These are phyloP conservation scores for Brachyalestes nurse DNA, from an alignment of 2,797 vertebrate genomes.

Conservation along the genomic window DNA sequence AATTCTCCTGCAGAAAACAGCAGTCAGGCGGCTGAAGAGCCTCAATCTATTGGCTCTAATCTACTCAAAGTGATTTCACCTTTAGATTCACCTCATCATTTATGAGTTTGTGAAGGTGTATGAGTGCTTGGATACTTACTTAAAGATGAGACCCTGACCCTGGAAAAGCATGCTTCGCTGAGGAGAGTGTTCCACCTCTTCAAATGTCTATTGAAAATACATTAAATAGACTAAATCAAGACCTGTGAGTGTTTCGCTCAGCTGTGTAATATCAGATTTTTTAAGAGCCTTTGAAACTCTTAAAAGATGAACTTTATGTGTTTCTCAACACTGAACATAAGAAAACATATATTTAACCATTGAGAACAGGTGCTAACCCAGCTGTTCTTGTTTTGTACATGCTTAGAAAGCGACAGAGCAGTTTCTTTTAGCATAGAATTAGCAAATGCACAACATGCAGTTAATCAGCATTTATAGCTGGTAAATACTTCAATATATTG, in stretches of 20 bases:
- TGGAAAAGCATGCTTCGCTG: background rate
- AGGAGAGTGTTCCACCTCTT: background rate
- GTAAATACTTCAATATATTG: too few species aligned
- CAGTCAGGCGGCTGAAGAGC: background rate
- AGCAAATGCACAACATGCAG: too few species aligned
- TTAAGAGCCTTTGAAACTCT: too few species aligned
- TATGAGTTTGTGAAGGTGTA: background rate
- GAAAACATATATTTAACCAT: too few species aligned
- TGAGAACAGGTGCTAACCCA: too few species aligned
- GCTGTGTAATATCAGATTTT: background rate
- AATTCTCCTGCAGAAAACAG: conserved; percentile 34
- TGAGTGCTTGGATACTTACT: background rate
- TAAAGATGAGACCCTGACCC: background rate
- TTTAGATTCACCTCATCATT: conserved; percentile 8
- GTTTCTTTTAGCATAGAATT: too few species aligned
- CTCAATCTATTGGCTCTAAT: conserved; percentile 24
- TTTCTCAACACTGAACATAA: too few species aligned
- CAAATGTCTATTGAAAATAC: background rate
- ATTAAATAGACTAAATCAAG: background rate
- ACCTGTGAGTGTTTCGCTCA: background rate
- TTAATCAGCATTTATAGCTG: too few species aligned
- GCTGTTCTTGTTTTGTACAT: too few species aligned
- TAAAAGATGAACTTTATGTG: too few species aligned
- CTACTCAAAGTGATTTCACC: background rate
- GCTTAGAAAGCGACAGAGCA: too few species aligned